These are phyloP conservation scores for Sceliomorpha sp. DNA, from an alignment of 2,888 invertebrate genomes.

Conservation along the genomic window DNA sequence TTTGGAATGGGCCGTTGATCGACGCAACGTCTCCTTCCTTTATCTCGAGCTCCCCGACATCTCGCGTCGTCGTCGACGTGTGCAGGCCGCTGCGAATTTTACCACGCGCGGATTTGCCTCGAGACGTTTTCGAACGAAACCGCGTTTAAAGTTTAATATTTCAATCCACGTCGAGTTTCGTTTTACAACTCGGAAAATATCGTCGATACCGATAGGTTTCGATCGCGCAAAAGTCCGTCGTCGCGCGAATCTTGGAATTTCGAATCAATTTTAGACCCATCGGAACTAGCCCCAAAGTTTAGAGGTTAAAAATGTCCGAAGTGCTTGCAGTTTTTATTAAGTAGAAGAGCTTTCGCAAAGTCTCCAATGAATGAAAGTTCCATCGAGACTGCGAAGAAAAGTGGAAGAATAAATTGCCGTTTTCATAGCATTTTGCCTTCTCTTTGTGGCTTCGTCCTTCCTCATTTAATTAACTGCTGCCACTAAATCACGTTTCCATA, in stretches of 20 bases:
- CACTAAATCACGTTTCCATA: conserved; percentile 69
- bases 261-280: conserved; percentile 37
- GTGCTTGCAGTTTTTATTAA: conserved; percentile 49
- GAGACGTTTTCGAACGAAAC: too few species aligned
- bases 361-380: conserved; percentile 51
- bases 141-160: too few species aligned
- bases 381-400: conserved; percentile 46
- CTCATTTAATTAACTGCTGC: conserved; percentile 69
- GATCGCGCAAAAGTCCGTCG: conserved; percentile 8
- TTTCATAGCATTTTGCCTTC: conserved; percentile 52
- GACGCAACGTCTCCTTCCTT: neutral
- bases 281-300: conserved; percentile 37
- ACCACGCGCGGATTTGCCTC: too few species aligned
- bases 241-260: conserved; percentile 31
- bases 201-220: too few species aligned
- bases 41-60: too few species aligned
- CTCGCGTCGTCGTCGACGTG: too few species aligned
- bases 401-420: conserved; percentile 51
- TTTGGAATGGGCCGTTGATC: neutral
- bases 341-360: conserved; percentile 50
- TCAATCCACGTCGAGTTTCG: too few species aligned
- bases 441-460: conserved; percentile 60
- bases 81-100: too few species aligned
- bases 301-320: conserved; percentile 37
- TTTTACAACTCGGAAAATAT: too few species aligned